Evolutionary conservation across 2,888 invertebrate genomes (phyloP).

Genomic region (Drosophila ochracea): DNA sequence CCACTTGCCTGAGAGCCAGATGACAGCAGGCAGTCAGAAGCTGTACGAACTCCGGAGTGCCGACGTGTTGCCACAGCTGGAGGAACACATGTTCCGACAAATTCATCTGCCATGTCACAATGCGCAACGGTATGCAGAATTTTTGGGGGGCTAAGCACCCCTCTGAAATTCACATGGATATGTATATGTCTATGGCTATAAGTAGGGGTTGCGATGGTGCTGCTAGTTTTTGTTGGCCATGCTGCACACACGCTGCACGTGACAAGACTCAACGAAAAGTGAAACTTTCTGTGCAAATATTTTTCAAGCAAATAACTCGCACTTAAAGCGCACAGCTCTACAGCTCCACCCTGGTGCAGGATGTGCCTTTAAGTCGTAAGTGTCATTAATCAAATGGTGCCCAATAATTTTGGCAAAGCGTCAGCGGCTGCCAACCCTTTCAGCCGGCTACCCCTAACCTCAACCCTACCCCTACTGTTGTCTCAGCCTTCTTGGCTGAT

Average conservation of each 20-base stretch:
- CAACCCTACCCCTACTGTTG: constrained; percentile 1
- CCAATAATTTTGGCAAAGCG: constrained; percentile 66
- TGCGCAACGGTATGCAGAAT: constrained; percentile 80
- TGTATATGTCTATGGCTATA: constrained; percentile 20
- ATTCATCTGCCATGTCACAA: constrained; percentile 81
- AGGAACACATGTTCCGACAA: constrained; percentile 77
- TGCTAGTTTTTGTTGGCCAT: constrained; percentile 39
- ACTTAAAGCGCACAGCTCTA: constrained; percentile 33
- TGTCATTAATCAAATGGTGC: constrained; percentile 78
- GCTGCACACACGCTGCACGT: constrained; percentile 68
- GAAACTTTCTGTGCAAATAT: constrained; percentile 74
- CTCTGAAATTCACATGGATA: constrained; percentile 42
- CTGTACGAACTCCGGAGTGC: constrained; percentile 4
- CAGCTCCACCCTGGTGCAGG: neutral
- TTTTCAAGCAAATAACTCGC: constrained; percentile 52
- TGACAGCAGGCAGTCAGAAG: constrained; percentile 27
- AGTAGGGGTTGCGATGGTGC: neutral
- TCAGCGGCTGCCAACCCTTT: constrained; percentile 71
- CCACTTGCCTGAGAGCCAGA: constrained; percentile 37
- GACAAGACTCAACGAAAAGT: constrained; percentile 77
- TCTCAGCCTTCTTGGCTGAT: constrained; percentile 20
- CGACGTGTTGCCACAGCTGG: constrained; percentile 59
- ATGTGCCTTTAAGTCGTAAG: constrained; percentile 43
- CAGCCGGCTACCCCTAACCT: constrained; percentile 12
- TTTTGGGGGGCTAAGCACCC: constrained; percentile 24